Conservation (phyloP, 2,888 invertebrate genomes). For the Tetragnatha montana region DNA sequence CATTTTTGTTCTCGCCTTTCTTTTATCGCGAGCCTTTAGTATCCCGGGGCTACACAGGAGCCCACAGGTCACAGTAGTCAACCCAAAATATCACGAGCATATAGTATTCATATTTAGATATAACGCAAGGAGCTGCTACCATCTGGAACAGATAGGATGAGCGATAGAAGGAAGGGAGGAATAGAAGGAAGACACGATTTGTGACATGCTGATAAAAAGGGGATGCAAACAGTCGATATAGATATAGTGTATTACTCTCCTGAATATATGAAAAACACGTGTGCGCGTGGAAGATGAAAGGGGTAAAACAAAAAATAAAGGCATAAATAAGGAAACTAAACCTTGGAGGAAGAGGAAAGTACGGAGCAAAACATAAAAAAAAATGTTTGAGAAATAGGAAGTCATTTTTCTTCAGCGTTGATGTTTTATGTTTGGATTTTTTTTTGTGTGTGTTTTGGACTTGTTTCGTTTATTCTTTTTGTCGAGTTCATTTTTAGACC, state of each 20-base stretch:
- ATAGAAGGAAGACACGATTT: not conserved
- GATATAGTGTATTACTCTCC: constrained; percentile 14
- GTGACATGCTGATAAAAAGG: not conserved
- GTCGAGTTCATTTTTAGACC: constrained; percentile 3
- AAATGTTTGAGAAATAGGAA: constrained; percentile 44
- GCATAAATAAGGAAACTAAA: constrained; percentile 22
- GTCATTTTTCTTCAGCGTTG: constrained; percentile 48
- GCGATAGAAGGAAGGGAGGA: not conserved
- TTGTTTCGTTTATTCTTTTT: not conserved
- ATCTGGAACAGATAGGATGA: constrained; percentile 13
- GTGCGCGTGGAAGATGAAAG: not conserved
- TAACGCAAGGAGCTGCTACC: constrained; percentile 15
- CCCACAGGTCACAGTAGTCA: constrained; percentile 19
- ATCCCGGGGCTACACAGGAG: not conserved
- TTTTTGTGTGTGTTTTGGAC: not conserved
- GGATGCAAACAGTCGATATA: constrained; percentile 11
- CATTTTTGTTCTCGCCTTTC: not conserved
- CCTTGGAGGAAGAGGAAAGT: not conserved
- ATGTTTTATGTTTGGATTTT: constrained; percentile 6
- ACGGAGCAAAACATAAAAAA: constrained; percentile 34
- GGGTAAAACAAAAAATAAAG: not conserved
- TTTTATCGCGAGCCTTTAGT: constrained; percentile 1
- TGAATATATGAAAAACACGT: constrained; percentile 28
- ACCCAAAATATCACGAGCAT: constrained; percentile 31
- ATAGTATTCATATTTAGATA: constrained; percentile 53